These are phyloP conservation scores for Pachydiplax longipennis DNA, from an alignment of 2,888 invertebrate genomes.

Conservation along the genomic window DNA sequence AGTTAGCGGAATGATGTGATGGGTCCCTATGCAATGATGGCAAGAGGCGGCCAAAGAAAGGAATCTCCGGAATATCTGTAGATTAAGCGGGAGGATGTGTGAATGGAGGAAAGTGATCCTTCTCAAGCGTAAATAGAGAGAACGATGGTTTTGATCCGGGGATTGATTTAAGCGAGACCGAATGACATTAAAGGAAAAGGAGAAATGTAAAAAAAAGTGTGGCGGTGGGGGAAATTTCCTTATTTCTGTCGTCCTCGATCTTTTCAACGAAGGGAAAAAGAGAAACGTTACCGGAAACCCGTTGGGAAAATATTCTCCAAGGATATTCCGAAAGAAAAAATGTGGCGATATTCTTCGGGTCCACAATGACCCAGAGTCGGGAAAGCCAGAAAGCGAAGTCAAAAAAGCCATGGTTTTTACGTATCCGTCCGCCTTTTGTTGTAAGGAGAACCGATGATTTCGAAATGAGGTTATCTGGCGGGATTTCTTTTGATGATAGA, in stretches of 20 bases:
- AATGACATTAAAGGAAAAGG: background rate
- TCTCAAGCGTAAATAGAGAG: background rate
- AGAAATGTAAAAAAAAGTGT: background rate
- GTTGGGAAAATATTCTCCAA: background rate
- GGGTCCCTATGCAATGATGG: background rate
- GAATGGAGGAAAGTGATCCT: background rate
- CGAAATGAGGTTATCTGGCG: constrained; percentile 3
- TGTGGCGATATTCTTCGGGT: background rate
- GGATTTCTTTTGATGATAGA: background rate
- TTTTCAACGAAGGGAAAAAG: background rate
- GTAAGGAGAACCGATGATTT: background rate
- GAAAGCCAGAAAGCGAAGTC: background rate
- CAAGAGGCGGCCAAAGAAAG: background rate
- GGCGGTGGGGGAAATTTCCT: background rate
- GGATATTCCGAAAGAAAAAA: background rate
- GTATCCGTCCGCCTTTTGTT: background rate
- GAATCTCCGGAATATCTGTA: background rate
- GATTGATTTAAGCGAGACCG: background rate
- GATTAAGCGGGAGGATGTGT: background rate
- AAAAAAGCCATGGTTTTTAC: background rate
- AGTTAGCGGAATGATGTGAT: background rate
- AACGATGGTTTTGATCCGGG: background rate
- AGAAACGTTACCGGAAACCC: background rate
- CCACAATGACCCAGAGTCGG: background rate
- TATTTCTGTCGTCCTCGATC: background rate